These are phyloP conservation scores for Xyrichtys novacula DNA, from an alignment of 2,797 vertebrate species.

Conservation along the genomic window DNA sequence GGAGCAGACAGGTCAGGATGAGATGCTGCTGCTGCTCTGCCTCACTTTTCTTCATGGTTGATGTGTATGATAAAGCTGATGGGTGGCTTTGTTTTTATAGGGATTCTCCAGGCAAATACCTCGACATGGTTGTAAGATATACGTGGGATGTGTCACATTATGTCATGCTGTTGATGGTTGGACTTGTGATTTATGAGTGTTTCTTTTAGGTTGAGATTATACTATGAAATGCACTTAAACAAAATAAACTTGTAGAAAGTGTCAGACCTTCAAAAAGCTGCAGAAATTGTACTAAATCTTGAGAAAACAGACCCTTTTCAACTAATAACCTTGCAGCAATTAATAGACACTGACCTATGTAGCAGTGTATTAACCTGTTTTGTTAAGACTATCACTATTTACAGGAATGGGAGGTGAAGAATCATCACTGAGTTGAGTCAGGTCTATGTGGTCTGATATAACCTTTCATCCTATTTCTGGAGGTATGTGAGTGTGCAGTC, in stretches of 20 bases:
- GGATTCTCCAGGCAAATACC: neutral
- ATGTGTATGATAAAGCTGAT: constrained; percentile 4
- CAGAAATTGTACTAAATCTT: neutral
- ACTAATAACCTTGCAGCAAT: neutral
- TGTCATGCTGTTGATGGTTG: neutral
- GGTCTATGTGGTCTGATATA: constrained; percentile 50
- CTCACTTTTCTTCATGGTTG: constrained; percentile 2
- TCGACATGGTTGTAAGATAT: neutral
- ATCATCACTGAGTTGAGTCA: constrained; percentile 61
- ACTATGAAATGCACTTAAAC: neutral
- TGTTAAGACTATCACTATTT: constrained; percentile 36
- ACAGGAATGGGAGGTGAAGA: constrained; percentile 33
- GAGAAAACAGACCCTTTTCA: neutral
- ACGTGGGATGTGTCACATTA: neutral
- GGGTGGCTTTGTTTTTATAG: neutral
- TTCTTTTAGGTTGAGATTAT: neutral
- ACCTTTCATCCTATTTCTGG: constrained; percentile 60
- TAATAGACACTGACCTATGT: no score
- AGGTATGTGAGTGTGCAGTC: constrained; percentile 3
- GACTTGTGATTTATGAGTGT: neutral
- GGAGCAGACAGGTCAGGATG: constrained; percentile 51
- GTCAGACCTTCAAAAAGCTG: neutral
- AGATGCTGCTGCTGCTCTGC: constrained; percentile 50
- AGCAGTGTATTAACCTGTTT: no score
- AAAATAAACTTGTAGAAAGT: neutral